phyloP scores from a whole-genome alignment of 2,797 vertebrate genomes.

The Bovichtus diacanthus region DNA sequence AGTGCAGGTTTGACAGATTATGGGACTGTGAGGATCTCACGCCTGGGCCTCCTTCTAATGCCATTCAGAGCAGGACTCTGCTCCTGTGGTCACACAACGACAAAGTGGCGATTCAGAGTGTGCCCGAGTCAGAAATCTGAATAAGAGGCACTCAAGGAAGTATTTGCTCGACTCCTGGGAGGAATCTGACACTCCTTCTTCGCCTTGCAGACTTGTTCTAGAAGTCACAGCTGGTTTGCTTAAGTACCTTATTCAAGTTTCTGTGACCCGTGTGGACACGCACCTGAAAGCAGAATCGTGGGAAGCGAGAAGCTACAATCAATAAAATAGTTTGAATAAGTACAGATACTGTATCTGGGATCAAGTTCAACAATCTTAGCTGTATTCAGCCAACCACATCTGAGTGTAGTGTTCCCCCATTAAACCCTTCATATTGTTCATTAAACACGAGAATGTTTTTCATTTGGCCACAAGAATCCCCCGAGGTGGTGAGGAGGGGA shows the following conservation, averaged over 20 bases:
- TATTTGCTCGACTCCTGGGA: conserved; percentile 25
- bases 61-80: conserved; percentile 35
- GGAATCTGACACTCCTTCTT: conserved; percentile 12
- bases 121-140: conserved; percentile 50
- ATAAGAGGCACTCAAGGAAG: conserved; percentile 50
- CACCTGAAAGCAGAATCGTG: conserved; percentile 44
- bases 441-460: conserved; percentile 50
- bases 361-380: conserved; percentile 33
- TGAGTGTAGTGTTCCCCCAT: conserved; percentile 71
- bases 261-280: conserved; percentile 36
- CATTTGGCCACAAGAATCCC: conserved; percentile 70
- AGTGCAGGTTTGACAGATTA: conserved; percentile 56
- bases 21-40: conserved; percentile 18
- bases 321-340: conserved; percentile 41
- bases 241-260: conserved; percentile 68
- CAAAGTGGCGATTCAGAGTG: conserved; percentile 31
- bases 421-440: conserved; percentile 62
- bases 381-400: conserved; percentile 42
- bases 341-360: conserved; percentile 46
- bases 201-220: conserved; percentile 19
- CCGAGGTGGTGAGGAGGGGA: conserved; percentile 38
- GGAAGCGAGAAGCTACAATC: conserved; percentile 61
- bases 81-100: conserved; percentile 17
- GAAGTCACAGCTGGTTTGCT: conserved; percentile 38
- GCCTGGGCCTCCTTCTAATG: conserved; percentile 30